Evolutionary conservation across 2,888 invertebrate species (phyloP).

Genomic region (Pherbina coryleti): DNA sequence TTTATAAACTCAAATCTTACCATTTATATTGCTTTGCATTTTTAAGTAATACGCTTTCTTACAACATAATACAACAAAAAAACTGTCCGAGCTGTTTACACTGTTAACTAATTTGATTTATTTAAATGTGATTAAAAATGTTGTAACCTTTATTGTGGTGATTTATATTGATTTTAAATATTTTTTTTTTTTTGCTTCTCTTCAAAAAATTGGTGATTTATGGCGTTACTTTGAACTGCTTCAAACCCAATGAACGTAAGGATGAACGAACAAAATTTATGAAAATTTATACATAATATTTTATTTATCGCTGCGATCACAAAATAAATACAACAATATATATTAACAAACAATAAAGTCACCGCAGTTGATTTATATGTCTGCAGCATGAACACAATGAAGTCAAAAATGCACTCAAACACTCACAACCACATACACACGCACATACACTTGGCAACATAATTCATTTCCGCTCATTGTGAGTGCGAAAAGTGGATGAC

Average conservation of each 20-base stretch:
- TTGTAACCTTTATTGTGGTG: constrained; percentile 5
- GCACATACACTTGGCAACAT: constrained; percentile 53
- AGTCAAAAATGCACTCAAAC: constrained; percentile 62
- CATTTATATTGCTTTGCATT: too few species aligned
- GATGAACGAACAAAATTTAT: neutral
- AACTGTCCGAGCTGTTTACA: neutral
- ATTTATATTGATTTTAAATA: neutral
- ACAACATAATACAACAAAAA: neutral
- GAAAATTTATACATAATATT: constrained; percentile 30
- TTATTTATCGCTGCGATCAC: constrained; percentile 29
- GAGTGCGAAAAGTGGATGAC: constrained; percentile 49
- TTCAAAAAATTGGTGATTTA: neutral
- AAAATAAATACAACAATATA: constrained; percentile 37
- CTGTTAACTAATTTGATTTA: neutral
- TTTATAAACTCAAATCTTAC: too few species aligned
- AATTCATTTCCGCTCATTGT: constrained; percentile 68
- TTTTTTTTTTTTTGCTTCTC: neutral
- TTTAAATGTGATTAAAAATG: neutral
- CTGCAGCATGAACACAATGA: constrained; percentile 59
- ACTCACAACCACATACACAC: constrained; percentile 34
- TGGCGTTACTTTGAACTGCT: neutral
- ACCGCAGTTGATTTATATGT: constrained; percentile 65
- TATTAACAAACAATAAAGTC: constrained; percentile 62
- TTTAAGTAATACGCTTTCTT: too few species aligned
- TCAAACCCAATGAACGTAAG: neutral